phyloP scores from a whole-genome alignment of 2,113 vertebrate genomes.

The Acrocephalus kingi region DNA sequence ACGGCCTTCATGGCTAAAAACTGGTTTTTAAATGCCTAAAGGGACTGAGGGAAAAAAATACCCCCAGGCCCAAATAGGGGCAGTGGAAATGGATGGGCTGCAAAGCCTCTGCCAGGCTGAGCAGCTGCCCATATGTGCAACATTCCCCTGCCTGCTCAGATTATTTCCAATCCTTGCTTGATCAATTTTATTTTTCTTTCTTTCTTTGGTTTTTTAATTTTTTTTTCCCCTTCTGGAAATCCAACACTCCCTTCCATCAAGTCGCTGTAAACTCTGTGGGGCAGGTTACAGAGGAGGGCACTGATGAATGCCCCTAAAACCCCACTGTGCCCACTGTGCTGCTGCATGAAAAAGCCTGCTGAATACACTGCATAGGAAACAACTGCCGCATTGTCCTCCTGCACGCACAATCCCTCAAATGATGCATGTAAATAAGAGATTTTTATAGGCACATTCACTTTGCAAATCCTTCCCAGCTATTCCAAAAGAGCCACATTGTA shows the following conservation, averaged over 20 bases:
- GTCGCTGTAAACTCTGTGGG: conserved; percentile 12
- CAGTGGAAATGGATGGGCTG: background rate
- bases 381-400: conserved; percentile 52
- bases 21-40: background rate
- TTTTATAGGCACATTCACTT: conserved; percentile 68
- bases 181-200: background rate
- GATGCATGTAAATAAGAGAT: conserved; percentile 68
- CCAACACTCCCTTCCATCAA: background rate
- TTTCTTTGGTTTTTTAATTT: background rate
- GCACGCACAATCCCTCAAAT: conserved; percentile 66
- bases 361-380: conserved; percentile 62
- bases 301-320: conserved; percentile 50
- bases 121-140: background rate
- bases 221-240: background rate
- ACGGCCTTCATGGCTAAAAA: background rate
- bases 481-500: conserved; percentile 50
- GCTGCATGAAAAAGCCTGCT: conserved; percentile 65
- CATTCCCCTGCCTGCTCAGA: background rate
- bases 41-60: background rate
- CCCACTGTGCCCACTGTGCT: conserved; percentile 33
- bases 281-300: conserved; percentile 40
- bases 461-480: conserved; percentile 65
- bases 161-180: background rate
- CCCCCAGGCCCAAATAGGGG: background rate
- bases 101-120: background rate